Percentiles rank a stretch among this genome's conserved stretches.
phyloP scores from a whole-genome alignment of 2,113 vertebrate species.

The Platysteira castanea region DNA sequence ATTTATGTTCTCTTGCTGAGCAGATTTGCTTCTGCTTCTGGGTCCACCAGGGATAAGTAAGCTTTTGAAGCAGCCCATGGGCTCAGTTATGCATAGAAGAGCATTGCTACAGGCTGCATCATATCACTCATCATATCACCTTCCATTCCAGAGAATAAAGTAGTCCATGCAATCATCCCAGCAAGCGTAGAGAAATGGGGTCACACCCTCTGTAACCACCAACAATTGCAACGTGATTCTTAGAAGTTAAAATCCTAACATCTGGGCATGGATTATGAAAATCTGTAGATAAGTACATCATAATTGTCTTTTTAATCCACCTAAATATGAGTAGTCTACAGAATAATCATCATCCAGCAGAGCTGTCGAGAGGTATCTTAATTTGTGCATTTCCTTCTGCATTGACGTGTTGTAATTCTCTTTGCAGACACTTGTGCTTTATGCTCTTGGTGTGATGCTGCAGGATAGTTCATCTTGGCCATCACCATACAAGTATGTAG shows the following conservation, averaged over 20 bases:
- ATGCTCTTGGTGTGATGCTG: conserved; percentile 91
- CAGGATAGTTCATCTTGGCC: conserved; percentile 88
- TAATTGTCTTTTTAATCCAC: neutral
- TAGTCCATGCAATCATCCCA: neutral
- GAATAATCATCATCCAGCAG: neutral
- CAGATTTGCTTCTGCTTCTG: neutral
- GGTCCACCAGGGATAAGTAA: neutral
- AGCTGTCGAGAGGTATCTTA: neutral
- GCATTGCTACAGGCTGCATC: neutral
- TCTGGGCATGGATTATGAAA: neutral
- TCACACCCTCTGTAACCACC: neutral
- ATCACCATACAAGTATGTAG: conserved; percentile 83
- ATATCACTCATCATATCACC: neutral
- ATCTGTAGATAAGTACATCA: neutral
- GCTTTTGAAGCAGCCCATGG: neutral
- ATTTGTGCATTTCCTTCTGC: neutral
- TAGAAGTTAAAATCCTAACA: conserved; percentile 1
- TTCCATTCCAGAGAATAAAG: neutral
- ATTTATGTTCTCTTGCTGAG: neutral
- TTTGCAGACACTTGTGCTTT: conserved; percentile 90
- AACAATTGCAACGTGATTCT: neutral
- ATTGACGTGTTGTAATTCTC: neutral
- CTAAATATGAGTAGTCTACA: neutral
- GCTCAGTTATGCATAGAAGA: neutral
- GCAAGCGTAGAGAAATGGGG: neutral